These are phyloP conservation scores for Microtus pennsylvanicus DNA, from an alignment of 2,113 vertebrate genomes.

Conservation along the genomic window DNA sequence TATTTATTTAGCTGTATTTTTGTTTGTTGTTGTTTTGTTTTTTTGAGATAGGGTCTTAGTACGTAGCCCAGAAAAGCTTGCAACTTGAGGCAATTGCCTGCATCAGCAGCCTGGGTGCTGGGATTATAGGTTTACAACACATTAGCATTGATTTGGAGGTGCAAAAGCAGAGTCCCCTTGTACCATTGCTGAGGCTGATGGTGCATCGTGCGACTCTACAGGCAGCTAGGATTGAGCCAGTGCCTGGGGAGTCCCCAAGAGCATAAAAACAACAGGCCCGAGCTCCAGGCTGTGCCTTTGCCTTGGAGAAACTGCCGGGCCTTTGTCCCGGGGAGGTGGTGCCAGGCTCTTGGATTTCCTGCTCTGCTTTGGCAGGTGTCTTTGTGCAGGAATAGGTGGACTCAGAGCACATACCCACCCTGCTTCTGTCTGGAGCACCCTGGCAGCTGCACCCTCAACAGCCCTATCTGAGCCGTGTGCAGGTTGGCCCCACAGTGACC, in stretches of 20 bases:
- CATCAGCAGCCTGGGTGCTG: not conserved
- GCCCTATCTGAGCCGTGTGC: not conserved
- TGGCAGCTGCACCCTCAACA: not conserved
- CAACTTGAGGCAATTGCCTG: not conserved
- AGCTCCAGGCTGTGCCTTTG: not conserved
- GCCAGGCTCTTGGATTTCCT: not conserved
- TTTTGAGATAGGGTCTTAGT: not conserved
- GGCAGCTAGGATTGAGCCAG: not conserved
- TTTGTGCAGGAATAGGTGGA: not conserved
- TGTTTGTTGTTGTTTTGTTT: not conserved
- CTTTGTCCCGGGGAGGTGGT: not conserved
- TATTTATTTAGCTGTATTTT: not conserved
- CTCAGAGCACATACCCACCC: fast-evolving
- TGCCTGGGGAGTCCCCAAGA: fast-evolving
- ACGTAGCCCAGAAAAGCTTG: not conserved
- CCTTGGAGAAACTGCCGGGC: not conserved
- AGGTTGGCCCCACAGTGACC: not conserved
- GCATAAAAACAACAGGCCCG: not conserved
- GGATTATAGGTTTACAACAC: not conserved
- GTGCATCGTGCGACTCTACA: fast-evolving
- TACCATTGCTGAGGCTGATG: not conserved
- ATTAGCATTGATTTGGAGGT: not conserved
- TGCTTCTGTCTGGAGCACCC: fast-evolving
- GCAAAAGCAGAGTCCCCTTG: fast-evolving
- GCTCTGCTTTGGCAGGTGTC: not conserved